phyloP scores from a whole-genome alignment of 2,113 vertebrate genomes.

The Macrotus californicus region DNA sequence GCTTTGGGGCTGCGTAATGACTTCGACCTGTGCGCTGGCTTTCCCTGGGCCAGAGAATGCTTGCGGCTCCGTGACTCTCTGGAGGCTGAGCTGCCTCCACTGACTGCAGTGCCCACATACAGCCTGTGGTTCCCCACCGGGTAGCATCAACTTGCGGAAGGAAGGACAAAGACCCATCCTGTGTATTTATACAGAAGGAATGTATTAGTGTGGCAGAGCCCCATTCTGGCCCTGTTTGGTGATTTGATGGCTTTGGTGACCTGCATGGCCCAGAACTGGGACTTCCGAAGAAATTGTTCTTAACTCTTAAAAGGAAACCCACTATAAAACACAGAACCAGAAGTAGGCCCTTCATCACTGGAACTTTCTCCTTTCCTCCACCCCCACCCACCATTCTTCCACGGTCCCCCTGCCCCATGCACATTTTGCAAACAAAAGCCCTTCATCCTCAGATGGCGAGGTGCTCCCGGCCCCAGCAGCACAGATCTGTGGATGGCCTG shows the following conservation, averaged over 20 bases:
- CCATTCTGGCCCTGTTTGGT: neutral
- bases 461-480: neutral
- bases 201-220: neutral
- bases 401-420: fast-evolving
- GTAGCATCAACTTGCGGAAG: neutral
- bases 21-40: fast-evolving
- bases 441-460: neutral
- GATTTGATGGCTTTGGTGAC: neutral
- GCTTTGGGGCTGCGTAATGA: neutral
- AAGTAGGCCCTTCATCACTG: neutral
- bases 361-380: neutral
- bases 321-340: neutral
- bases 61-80: neutral
- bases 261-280: neutral
- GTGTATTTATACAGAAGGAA: neutral
- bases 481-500: neutral
- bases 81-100: neutral
- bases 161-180: neutral
- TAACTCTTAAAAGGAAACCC: neutral
- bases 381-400: neutral
- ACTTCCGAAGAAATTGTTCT: neutral
- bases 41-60: neutral
- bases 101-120: neutral
- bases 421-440: neutral
- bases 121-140: neutral